phyloP scores from a whole-genome alignment of 1,140 invertebrate genomes.

The Aphaenogaster ashmeadi region DNA sequence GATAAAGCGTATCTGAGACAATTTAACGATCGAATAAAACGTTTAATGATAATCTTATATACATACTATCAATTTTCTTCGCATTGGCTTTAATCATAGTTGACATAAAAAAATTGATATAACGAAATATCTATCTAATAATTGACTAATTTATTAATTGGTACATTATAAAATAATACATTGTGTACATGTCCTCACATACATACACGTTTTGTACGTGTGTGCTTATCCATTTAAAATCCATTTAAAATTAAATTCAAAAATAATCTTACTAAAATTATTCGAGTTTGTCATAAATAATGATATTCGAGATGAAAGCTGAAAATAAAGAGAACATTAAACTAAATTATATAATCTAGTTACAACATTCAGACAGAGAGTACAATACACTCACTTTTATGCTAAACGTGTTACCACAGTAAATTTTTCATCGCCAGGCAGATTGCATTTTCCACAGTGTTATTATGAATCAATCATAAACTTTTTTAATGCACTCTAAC shows the following conservation, averaged over 20 bases:
- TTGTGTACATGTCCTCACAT: not conserved
- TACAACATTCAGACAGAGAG: not conserved
- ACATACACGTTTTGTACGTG: not conserved
- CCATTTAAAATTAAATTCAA: too few species aligned
- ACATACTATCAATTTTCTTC: not conserved
- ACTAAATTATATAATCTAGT: not conserved
- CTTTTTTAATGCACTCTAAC: not conserved
- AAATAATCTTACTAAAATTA: not conserved
- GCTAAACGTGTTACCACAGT: not conserved
- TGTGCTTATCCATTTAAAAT: not conserved
- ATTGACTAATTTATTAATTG: not conserved
- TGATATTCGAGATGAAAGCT: not conserved
- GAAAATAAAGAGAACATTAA: not conserved
- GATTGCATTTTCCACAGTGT: not conserved
- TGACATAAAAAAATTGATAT: not conserved
- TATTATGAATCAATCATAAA: constrained; percentile 3
- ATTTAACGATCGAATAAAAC: constrained; percentile 26
- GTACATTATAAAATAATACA: not conserved
- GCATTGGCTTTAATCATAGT: not conserved
- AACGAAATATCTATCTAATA: not conserved
- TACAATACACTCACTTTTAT: not conserved
- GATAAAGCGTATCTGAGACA: not conserved
- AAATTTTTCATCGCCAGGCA: constrained; percentile 10
- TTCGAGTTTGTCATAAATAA: not conserved
- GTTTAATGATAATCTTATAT: constrained; percentile 19